Conservation (phyloP, 2,888 invertebrate genomes). For the Plemyria rubiginata region DNA sequence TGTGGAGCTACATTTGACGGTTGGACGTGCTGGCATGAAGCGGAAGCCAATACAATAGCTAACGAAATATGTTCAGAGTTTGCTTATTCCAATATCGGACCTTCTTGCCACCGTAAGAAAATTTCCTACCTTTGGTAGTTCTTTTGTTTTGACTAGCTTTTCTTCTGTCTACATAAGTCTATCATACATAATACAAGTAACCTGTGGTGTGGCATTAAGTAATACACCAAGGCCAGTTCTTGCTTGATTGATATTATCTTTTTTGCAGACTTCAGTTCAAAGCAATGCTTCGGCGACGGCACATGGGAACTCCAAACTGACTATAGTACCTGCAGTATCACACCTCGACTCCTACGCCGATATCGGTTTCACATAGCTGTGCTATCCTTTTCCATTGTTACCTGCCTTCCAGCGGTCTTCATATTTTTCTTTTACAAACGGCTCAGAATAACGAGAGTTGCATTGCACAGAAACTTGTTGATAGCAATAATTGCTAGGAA, state of each 20-base stretch:
- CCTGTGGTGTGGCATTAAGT: no score
- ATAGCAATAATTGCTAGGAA: conserved; percentile 85
- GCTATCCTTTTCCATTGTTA: conserved; percentile 77
- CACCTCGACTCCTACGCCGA: conserved; percentile 77
- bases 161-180: no score
- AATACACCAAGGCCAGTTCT: no score
- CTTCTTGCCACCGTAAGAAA: conserved; percentile 83
- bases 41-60: conserved; percentile 66
- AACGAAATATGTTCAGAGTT: conserved; percentile 84
- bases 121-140: background rate
- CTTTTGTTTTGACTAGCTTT: no score
- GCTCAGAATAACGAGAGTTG: conserved; percentile 81
- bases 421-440: conserved; percentile 84
- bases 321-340: conserved; percentile 84
- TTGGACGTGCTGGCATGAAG: conserved; percentile 86
- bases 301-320: conserved; percentile 86
- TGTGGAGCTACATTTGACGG: conserved; percentile 87
- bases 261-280: conserved; percentile 83
- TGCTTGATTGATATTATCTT: background rate
- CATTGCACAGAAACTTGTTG: conserved; percentile 86
- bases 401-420: conserved; percentile 84
- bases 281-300: conserved; percentile 80
- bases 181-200: no score
- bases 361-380: conserved; percentile 83
- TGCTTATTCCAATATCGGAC: conserved; percentile 82